A percentile compares a stretch with the other conserved stretches of the same genome.
Conservation (phyloP, 2,113 vertebrate species). For the Anthoscopus minutus region DNA sequence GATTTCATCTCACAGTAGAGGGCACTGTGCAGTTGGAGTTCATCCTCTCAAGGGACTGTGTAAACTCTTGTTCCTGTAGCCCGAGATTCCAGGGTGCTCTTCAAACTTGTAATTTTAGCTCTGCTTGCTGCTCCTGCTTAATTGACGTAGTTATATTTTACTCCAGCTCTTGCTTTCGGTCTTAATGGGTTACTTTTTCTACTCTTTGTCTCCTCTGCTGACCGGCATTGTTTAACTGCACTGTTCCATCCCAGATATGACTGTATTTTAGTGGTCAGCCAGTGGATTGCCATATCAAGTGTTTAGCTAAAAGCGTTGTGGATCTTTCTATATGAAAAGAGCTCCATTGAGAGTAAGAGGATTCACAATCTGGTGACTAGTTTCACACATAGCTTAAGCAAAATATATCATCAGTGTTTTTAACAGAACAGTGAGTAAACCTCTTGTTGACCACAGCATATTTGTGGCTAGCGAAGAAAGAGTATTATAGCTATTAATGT, state of each 20-base stretch:
- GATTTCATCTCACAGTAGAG: slow-evolving; percentile 21
- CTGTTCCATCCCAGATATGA: neutral
- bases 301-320: slow-evolving; percentile 27
- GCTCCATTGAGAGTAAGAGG: slow-evolving; percentile 45
- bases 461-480: slow-evolving; percentile 54
- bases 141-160: neutral
- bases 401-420: slow-evolving; percentile 58
- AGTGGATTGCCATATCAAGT: neutral
- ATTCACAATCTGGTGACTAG: slow-evolving; percentile 53
- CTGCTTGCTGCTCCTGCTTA: neutral
- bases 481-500: slow-evolving; percentile 55
- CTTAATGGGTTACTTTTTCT: neutral
- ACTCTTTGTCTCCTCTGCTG: neutral
- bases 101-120: neutral
- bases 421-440: slow-evolving; percentile 51
- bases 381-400: slow-evolving; percentile 54
- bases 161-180: neutral
- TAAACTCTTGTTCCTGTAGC: neutral
- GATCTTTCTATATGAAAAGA: slow-evolving; percentile 31
- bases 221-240: neutral
- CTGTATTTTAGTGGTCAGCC: slow-evolving; percentile 1
- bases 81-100: neutral
- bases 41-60: neutral
- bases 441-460: slow-evolving; percentile 59
- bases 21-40: slow-evolving; percentile 42